Evolutionary conservation across 2,888 invertebrate species (phyloP), one percentile per base, ranked within the genome.

Genomic region (Melanargia galathea): DNA sequence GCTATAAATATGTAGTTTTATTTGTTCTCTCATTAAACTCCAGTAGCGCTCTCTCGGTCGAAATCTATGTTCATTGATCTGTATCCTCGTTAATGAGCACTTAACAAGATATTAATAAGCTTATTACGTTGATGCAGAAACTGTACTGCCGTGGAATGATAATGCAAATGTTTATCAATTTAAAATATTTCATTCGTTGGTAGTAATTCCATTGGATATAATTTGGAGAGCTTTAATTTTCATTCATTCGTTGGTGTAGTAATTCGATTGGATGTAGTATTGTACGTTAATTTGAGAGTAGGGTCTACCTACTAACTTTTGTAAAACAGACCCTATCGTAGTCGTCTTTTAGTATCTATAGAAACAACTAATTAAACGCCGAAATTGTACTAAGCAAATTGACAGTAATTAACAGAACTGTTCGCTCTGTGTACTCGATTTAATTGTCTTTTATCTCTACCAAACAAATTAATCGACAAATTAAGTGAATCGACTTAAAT

Each of bases 51-150:
- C 16, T 73, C 69, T 71, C 74, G 70, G 73, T 52, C 73, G 75
- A 77, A 76, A 77, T 75, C 61, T 62, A 57, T 64, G 56, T 56
- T 52, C 56, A 61, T 54, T 10, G 54, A 58, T 30, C 52, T 55
- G 51, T 45, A 57, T 52, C 30, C 18, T 22, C 52, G 16, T 26
- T 64, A 13, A 61, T 46, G 73, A 73, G 76, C 79, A 76, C 77
- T 74, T 74, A 75, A 71, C 66, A 71, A 65, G 72, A 76, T 75
- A 79, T 79, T 77, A 76, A 80, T 68, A 60, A 40, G 61, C 60
- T 78, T 75, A 80, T 78, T 75, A 75, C 72, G 73, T 74, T 73
- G 1, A 35, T 10, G 18, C 33, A 20, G 33, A 35, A 35, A 52
- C 52, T 52, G 18, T 35, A 16, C 35, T 52, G n/a, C 3, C 11